Percentiles rank a stretch among this genome's conserved stretches.
Evolutionary conservation across 1,140 invertebrate species (phyloP).

Genomic region (Plutomurus gul): DNA sequence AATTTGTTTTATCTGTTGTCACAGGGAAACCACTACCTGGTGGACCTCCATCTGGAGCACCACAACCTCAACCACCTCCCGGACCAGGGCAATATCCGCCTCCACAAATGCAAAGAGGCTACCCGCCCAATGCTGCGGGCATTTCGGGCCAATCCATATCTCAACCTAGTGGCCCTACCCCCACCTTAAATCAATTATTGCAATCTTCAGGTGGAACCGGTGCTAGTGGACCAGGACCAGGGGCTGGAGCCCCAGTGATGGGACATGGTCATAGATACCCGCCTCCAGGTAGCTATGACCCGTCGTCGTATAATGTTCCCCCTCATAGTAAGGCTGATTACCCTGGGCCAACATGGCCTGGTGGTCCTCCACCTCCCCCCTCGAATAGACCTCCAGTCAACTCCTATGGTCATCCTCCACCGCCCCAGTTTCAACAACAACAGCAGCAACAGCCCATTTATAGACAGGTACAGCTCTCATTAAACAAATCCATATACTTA

Average conservation of each 20-base stretch:
- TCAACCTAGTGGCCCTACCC: constrained; percentile 82
- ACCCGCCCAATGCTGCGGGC: constrained; percentile 50
- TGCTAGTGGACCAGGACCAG: constrained; percentile 61
- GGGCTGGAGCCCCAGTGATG: constrained; percentile 56
- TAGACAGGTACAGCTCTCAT: constrained; percentile 45
- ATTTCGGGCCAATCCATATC: constrained; percentile 68
- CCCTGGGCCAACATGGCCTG: constrained; percentile 35
- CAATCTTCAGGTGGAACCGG: constrained; percentile 65
- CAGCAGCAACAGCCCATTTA: constrained; percentile 58
- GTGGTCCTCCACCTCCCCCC: constrained; percentile 38
- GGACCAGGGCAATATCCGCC: constrained; percentile 42
- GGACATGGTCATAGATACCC: constrained; percentile 51
- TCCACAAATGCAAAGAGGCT: constrained; percentile 32
- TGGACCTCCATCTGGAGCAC: constrained; percentile 33
- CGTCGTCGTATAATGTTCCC: constrained; percentile 37
- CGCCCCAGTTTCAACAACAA: constrained; percentile 57
- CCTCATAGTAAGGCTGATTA: constrained; percentile 50
- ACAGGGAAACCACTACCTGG: constrained; percentile 47
- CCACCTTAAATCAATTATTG: constrained; percentile 85
- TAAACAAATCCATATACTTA: neutral
- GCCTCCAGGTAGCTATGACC: constrained; percentile 43
- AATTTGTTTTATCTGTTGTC: too few relatives aligned
- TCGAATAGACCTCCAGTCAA: constrained; percentile 47
- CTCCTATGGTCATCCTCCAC: constrained; percentile 55
- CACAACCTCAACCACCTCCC: constrained; percentile 7